Percentiles rank a stretch among this genome's conserved stretches.
Conservation (phyloP, 2,888 invertebrate genomes). For the Brenthis daphne region DNA sequence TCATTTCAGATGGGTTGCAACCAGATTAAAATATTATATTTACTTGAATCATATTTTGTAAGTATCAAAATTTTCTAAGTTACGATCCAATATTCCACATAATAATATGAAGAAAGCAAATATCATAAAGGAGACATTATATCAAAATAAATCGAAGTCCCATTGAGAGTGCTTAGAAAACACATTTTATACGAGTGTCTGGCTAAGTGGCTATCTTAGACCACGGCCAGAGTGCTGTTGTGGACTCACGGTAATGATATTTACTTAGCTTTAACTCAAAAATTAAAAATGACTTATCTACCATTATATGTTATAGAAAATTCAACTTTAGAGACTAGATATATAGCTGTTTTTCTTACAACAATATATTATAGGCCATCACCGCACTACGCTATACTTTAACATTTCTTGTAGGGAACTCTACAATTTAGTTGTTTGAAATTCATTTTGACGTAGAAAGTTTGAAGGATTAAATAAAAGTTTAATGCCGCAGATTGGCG, state of each 20-base stretch:
- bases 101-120: too few species aligned
- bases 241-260: constrained; percentile 72
- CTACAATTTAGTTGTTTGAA: constrained; percentile 67
- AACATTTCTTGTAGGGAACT: constrained; percentile 65
- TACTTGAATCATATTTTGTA: too few species aligned
- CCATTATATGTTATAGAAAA: constrained; percentile 15
- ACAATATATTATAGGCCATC: constrained; percentile 27
- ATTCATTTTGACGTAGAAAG: constrained; percentile 65
- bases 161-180: constrained; percentile 38
- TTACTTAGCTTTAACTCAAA: constrained; percentile 54
- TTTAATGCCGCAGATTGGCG: constrained; percentile 57
- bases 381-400: constrained; percentile 36
- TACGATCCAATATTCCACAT: too few species aligned
- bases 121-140: constrained; percentile 1
- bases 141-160: constrained; percentile 34
- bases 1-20: too few species aligned
- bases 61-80: too few species aligned
- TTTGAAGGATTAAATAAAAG: constrained; percentile 58
- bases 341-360: constrained; percentile 37
- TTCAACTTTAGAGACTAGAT: neutral
- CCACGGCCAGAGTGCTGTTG: constrained; percentile 59
- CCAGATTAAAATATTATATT: too few species aligned
- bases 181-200: constrained; percentile 47
- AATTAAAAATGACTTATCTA: constrained; percentile 47
- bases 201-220: constrained; percentile 64